Conservation (phyloP, 2,888 invertebrate genomes). For the Bembecia ichneumoniformis region DNA sequence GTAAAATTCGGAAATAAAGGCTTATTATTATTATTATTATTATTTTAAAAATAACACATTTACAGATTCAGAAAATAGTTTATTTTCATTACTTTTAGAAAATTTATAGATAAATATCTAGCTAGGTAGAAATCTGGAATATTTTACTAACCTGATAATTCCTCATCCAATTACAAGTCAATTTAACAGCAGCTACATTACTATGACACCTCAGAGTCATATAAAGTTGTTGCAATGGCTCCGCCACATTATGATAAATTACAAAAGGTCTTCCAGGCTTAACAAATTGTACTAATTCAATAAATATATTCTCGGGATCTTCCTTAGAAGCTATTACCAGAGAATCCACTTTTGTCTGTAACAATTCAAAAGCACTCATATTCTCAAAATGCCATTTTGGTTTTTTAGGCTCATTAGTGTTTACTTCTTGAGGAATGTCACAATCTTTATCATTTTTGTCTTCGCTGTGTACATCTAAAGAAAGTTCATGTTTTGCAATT, state of each 20-base stretch:
- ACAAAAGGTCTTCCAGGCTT: constrained; percentile 88
- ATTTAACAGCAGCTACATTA: constrained; percentile 81
- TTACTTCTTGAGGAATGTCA: constrained; percentile 2
- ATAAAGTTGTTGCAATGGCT: constrained; percentile 89
- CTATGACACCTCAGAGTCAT: constrained; percentile 80
- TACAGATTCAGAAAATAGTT: too few species aligned
- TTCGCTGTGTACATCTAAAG: constrained; percentile 6
- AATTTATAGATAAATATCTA: too few species aligned
- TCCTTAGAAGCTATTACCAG: constrained; percentile 86
- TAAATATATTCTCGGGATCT: constrained; percentile 86
- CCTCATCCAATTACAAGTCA: constrained; percentile 90
- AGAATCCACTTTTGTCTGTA: constrained; percentile 79
- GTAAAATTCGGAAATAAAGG: too few species aligned
- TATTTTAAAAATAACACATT: too few species aligned
- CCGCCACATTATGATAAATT: constrained; percentile 84
- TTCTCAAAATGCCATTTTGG: constrained; percentile 81
- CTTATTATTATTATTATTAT: too few species aligned
- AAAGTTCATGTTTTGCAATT: constrained; percentile 29
- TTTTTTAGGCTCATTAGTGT: constrained; percentile 48
- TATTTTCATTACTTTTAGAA: too few species aligned
- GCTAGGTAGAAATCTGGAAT: too few species aligned
- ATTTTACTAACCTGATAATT: constrained; percentile 82
- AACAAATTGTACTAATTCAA: constrained; percentile 81
- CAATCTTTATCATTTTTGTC: constrained; percentile 8
- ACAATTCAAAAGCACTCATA: constrained; percentile 74